Conservation (phyloP, 1,140 invertebrate species). For the Pissodes strobi region DNA sequence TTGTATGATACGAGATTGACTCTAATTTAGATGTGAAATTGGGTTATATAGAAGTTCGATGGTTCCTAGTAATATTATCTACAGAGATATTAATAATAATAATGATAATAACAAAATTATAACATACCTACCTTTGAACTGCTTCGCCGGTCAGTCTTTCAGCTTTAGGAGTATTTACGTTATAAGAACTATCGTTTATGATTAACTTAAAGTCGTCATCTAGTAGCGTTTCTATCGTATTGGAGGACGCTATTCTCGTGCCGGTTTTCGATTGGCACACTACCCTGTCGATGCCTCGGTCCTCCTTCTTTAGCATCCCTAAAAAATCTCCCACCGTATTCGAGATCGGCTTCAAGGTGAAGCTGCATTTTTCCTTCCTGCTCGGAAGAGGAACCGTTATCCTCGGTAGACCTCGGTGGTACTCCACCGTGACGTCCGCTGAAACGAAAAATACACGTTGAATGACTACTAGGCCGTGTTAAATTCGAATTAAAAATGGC, state of each 20-base stretch:
- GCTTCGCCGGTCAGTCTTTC: constrained; percentile 62
- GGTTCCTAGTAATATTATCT: no score
- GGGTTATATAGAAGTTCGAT: no score
- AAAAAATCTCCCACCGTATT: constrained; percentile 92
- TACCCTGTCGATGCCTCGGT: constrained; percentile 88
- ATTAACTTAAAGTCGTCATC: constrained; percentile 81
- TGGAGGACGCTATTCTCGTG: constrained; percentile 84
- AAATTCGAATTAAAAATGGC: no score
- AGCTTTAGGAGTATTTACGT: constrained; percentile 73
- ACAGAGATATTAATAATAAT: no score
- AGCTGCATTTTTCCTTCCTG: constrained; percentile 84
- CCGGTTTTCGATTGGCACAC: constrained; percentile 78
- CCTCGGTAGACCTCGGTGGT: constrained; percentile 84
- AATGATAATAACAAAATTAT: no score
- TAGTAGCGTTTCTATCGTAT: constrained; percentile 84
- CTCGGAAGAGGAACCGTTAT: constrained; percentile 92
- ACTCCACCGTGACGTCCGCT: constrained; percentile 74
- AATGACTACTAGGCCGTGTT: no score
- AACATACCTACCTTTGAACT: constrained; percentile 56
- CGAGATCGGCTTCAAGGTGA: constrained; percentile 89
- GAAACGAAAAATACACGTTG: no score
- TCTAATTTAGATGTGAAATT: no score
- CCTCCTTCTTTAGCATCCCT: constrained; percentile 83
- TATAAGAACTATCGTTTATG: constrained; percentile 84
- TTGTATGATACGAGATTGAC: no score